Base-by-base conservation (phyloP, 1,140 invertebrate genomes). In the Euborellia annulipes region DNA sequence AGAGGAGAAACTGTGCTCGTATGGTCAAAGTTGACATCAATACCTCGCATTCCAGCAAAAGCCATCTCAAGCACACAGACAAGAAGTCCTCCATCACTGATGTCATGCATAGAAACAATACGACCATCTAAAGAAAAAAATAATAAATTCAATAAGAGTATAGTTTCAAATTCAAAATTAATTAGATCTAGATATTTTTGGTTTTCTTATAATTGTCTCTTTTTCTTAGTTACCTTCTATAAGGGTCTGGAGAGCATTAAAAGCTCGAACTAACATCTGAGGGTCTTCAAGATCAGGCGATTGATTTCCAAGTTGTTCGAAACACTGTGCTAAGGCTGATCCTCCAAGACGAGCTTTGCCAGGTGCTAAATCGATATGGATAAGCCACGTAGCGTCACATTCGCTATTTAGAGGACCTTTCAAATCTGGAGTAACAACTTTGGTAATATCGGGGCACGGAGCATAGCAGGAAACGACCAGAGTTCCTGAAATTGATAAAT, bases 391-490 rank as follows among this genome's bases (percentile, higher is more conserved):
- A 47, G 59, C 44, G 43, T 59, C 55, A 13, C 62, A 59, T 7
- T 59, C 45, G 0, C 69, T 61, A 27, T 27, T 27, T 27, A 6
- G 4, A 1, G 82, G 79, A 46, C 71, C 72, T 62, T 89, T 89
- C 0, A 97, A 63, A 59, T 94, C 87, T 1, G 94, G 92, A 23
- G 93, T 95, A 0, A 95, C 73, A 36, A 72, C 61, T 52, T 80
- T 71, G 20, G 67, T 75, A 13, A 96, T 75, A 61, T 96, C 85
- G 1, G 84, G 82, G 66, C 92, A 97, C 0, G 86, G 87, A 0
- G 87, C 93, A 64, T 98, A 98, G 0, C 84, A 80, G 2, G 91
- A 95, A 16, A 98, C 74, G 0, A 98, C 93, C 4, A 98, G 66
- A 11, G 91, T 90, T 20, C 92, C 72, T 65, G 57, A 55, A 45